A percentile compares a stretch with the other conserved stretches of the same genome.
These are phyloP conservation scores for Strix occidentalis DNA, from an alignment of 2,797 vertebrate species.

Conservation along the genomic window DNA sequence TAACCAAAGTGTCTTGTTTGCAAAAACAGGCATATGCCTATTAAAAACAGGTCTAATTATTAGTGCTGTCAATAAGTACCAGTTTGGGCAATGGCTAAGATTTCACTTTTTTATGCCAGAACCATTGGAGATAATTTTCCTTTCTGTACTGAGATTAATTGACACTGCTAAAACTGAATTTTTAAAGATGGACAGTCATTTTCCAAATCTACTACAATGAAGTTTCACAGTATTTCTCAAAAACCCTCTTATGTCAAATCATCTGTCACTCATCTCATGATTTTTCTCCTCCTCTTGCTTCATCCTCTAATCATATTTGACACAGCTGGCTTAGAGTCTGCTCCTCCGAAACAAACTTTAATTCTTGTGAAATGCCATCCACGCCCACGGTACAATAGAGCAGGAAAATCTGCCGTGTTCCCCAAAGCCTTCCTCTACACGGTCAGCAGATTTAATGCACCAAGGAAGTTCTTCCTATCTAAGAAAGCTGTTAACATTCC, in stretches of 20 bases:
- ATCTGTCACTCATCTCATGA: background rate
- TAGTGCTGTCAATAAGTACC: background rate
- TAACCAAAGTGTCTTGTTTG: background rate
- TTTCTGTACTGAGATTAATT: background rate
- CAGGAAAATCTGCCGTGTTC: background rate
- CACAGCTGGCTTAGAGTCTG: background rate
- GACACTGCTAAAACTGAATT: background rate
- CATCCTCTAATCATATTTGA: background rate
- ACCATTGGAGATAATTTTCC: fast-evolving
- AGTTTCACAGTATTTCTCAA: background rate
- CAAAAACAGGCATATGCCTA: fast-evolving
- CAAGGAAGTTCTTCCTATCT: background rate
- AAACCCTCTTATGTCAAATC: background rate
- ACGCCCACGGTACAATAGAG: background rate
- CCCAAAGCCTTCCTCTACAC: background rate
- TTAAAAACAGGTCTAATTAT: background rate
- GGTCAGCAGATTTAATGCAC: background rate
- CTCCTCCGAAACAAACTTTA: background rate
- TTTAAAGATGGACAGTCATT: background rate
- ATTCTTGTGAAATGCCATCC: background rate
- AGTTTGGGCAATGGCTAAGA: background rate
- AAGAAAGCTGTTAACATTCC: background rate
- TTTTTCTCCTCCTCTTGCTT: background rate
- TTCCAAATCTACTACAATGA: background rate
- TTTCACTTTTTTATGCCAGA: background rate